Conservation (phyloP, 92 coral and sea anemone genomes). For the Chrysogorgia sp. region DNA sequence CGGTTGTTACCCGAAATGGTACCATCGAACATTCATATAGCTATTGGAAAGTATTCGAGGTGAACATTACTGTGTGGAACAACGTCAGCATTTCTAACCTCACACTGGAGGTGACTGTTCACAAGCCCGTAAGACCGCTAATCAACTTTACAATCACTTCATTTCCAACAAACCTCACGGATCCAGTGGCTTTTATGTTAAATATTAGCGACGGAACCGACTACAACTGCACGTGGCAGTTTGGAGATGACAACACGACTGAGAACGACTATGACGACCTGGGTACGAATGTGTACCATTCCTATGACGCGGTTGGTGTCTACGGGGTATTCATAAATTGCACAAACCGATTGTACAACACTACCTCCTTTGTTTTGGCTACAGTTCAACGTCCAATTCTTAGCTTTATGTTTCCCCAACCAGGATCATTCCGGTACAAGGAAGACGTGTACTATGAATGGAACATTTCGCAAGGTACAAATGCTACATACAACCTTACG, state of each 20-base stretch:
- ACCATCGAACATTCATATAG: slow-evolving; percentile 54
- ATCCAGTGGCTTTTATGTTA: slow-evolving; percentile 71
- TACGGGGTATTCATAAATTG: slow-evolving; percentile 66
- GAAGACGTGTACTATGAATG: slow-evolving; percentile 45
- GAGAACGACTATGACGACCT: slow-evolving; percentile 64
- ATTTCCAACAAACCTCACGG: slow-evolving; percentile 70
- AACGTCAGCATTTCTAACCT: slow-evolving; percentile 74
- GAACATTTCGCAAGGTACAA: slow-evolving; percentile 65
- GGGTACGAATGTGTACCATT: slow-evolving; percentile 64
- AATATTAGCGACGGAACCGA: slow-evolving; percentile 81
- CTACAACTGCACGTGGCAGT: slow-evolving; percentile 79
- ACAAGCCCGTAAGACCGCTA: slow-evolving; percentile 80
- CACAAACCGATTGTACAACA: slow-evolving; percentile 77
- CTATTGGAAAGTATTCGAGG: slow-evolving; percentile 53
- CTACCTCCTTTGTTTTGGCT: slow-evolving; percentile 54
- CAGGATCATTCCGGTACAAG: slow-evolving; percentile 57
- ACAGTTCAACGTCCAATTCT: slow-evolving; percentile 76
- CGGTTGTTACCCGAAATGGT: slow-evolving; percentile 20
- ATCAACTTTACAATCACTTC: slow-evolving; percentile 65
- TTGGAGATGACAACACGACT: slow-evolving; percentile 54
- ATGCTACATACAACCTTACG: slow-evolving; percentile 68
- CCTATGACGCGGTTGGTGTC: slow-evolving; percentile 66
- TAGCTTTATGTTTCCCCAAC: slow-evolving; percentile 43
- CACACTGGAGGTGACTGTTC: slow-evolving; percentile 67
- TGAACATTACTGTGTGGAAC: slow-evolving; percentile 62